Evolutionary conservation across 2,797 vertebrate species (phyloP).

Genomic region (Ibycter americanus): DNA sequence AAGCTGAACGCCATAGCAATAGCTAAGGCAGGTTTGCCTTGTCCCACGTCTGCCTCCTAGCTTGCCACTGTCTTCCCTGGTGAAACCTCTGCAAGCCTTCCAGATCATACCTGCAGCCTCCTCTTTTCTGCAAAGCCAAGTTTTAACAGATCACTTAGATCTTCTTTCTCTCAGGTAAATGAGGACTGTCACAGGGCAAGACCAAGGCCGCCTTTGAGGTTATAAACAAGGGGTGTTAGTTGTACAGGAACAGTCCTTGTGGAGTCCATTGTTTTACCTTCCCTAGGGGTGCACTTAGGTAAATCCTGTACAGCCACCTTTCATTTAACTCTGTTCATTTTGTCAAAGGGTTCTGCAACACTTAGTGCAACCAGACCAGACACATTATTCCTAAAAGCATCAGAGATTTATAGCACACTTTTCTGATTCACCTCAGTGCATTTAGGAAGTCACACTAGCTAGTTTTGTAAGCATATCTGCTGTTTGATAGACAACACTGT

Average conservation of each 20-base stretch:
- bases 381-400: background rate
- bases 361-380: background rate
- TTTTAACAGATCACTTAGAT: background rate
- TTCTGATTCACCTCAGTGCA: background rate
- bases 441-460: background rate
- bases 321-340: background rate
- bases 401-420: background rate
- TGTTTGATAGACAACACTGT: background rate
- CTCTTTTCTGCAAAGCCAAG: background rate
- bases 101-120: background rate
- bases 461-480: background rate
- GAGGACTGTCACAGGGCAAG: background rate
- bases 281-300: background rate
- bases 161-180: background rate
- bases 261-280: background rate
- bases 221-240: background rate
- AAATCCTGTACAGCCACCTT: background rate
- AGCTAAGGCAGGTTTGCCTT: background rate
- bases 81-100: background rate
- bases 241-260: accelerated
- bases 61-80: background rate
- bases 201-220: background rate
- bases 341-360: background rate
- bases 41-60: background rate
- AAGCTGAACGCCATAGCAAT: background rate